Conservation (phyloP, 2,888 invertebrate species). For the Cryptophagus acutangulus region DNA sequence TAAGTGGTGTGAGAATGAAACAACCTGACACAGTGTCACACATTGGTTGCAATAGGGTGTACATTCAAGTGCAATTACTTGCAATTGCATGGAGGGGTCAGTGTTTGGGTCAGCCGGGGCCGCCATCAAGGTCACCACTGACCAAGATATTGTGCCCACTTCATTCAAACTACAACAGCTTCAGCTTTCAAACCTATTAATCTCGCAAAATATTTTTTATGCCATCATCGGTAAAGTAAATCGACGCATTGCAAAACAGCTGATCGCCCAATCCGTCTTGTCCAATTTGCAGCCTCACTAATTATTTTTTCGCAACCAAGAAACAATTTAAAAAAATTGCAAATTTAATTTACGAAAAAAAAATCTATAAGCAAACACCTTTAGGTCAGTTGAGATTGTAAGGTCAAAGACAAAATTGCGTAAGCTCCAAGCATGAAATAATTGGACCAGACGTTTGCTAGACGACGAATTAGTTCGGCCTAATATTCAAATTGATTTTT, state of each 20-base stretch:
- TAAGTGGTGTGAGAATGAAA: no score
- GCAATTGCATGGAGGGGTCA: constrained; percentile 45
- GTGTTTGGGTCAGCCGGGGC: constrained; percentile 46
- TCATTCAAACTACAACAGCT: constrained; percentile 5
- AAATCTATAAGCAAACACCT: constrained; percentile 4
- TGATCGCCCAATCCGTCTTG: no score
- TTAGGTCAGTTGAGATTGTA: constrained; percentile 7
- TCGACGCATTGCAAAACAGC: no score
- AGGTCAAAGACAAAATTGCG: constrained; percentile 7
- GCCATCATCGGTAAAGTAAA: no score
- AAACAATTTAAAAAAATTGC: no score
- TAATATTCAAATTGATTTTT: no score
- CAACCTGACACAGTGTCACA: constrained; percentile 18
- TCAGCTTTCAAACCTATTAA: no score
- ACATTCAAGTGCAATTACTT: constrained; percentile 41
- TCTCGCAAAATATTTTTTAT: no score
- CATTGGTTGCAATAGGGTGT: constrained; percentile 21
- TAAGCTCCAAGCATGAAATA: constrained; percentile 2
- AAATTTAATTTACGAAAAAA: not conserved
- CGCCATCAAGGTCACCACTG: constrained; percentile 42
- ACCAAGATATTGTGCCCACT: constrained; percentile 29
- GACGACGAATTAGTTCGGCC: constrained; percentile 24
- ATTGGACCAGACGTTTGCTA: constrained; percentile 22
- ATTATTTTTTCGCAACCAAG: no score
- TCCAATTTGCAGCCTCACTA: no score